Evolutionary conservation across 2,797 vertebrate species (phyloP).

Genomic region (Diplodus puntazzo): DNA sequence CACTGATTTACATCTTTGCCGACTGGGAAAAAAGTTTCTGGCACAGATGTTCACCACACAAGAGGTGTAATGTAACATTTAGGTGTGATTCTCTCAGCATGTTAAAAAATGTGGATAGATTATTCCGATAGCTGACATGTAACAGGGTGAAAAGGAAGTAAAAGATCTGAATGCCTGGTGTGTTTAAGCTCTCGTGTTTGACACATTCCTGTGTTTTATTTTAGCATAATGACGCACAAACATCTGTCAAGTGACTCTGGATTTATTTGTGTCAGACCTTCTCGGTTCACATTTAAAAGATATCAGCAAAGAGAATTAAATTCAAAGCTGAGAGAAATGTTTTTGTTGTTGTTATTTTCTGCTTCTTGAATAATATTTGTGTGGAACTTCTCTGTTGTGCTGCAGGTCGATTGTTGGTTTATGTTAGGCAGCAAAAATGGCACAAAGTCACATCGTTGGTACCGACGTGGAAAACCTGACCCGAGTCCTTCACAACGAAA

Average conservation of each 20-base stretch:
- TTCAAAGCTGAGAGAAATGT: constrained; percentile 25
- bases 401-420: too few relatives aligned
- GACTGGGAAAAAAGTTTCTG: not conserved
- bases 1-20: constrained; percentile 7
- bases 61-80: constrained; percentile 14
- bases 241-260: constrained; percentile 28
- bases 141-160: not conserved
- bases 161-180: not conserved
- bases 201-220: constrained; percentile 28
- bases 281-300: constrained; percentile 2
- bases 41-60: not conserved
- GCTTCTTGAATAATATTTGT: not conserved
- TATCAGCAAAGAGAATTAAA: constrained; percentile 53
- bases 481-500: too few relatives aligned
- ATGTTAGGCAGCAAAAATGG: too few relatives aligned
- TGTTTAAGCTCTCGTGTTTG: constrained; percentile 18
- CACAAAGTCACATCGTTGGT: too few relatives aligned
- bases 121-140: constrained; percentile 27
- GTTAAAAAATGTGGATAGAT: constrained; percentile 8
- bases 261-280: constrained; percentile 24
- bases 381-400: too few relatives aligned
- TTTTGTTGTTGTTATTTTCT: not conserved
- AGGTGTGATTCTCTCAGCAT: constrained; percentile 32
- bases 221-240: not conserved
- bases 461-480: too few relatives aligned